A percentile compares a stretch with the other conserved stretches of the same genome.
These are phyloP conservation scores for Ornithoptera priamus DNA, from an alignment of 2,888 invertebrate species.

Conservation along the genomic window DNA sequence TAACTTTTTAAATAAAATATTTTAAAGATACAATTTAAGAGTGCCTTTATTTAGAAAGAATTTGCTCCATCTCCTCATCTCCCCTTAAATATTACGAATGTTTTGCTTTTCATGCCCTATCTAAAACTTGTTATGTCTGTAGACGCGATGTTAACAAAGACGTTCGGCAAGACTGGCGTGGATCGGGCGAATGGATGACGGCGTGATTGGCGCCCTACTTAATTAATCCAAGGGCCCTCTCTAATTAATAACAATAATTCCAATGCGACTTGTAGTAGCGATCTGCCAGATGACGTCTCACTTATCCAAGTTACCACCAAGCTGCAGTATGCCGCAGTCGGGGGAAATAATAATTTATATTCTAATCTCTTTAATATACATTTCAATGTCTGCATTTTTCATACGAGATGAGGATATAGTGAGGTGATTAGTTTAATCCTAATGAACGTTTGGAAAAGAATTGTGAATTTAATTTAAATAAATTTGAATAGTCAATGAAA, in stretches of 20 bases:
- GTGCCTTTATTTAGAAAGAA: too few relatives aligned
- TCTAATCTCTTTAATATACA: conserved; percentile 6
- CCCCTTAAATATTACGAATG: not conserved
- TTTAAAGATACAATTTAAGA: too few relatives aligned
- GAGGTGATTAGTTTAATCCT: too few relatives aligned
- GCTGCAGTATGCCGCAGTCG: conserved; percentile 4
- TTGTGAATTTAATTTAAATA: too few relatives aligned
- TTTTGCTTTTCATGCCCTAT: conserved; percentile 29
- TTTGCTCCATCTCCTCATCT: too few relatives aligned
- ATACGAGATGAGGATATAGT: not conserved
- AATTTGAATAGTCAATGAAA: too few relatives aligned
- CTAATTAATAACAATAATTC: conserved; percentile 79
- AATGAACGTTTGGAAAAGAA: too few relatives aligned
- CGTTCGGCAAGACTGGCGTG: conserved; percentile 68
- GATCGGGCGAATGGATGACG: conserved; percentile 62
- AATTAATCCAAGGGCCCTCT: conserved; percentile 73
- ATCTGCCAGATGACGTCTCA: conserved; percentile 69
- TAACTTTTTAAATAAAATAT: too few relatives aligned
- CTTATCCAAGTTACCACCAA: conserved; percentile 20
- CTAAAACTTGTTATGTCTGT: conserved; percentile 44
- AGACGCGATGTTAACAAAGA: conserved; percentile 71
- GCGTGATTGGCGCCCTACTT: conserved; percentile 76
- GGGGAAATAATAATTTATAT: not conserved
- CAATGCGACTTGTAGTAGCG: conserved; percentile 53
- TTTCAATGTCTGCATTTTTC: not conserved